Percentiles rank a stretch among this genome's conserved stretches.
Evolutionary conservation across 2,113 vertebrate genomes (phyloP).

Genomic region (Emydura subglobosa): DNA sequence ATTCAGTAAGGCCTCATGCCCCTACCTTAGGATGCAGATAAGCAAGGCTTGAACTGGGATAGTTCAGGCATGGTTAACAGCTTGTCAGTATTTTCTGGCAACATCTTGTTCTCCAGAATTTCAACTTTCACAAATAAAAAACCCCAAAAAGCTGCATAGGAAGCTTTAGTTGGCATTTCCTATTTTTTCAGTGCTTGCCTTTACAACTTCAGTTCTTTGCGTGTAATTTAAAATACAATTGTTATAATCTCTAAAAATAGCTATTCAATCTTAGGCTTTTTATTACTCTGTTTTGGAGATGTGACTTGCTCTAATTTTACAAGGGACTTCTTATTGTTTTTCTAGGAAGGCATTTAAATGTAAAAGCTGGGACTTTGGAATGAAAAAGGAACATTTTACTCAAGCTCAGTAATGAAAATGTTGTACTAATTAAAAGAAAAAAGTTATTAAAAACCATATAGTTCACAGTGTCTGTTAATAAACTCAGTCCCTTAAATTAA

Average conservation of each 20-base stretch:
- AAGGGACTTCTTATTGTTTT: background rate
- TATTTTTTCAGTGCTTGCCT: conserved; percentile 14
- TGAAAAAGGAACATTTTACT: conserved; percentile 22
- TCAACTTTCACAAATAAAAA: background rate
- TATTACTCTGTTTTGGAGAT: background rate
- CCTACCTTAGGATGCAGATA: background rate
- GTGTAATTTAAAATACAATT: background rate
- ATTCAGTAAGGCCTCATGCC: background rate
- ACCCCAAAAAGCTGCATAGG: fast-evolving
- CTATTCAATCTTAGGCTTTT: background rate
- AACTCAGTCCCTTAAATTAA: conserved; percentile 50
- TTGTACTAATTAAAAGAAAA: conserved; percentile 49
- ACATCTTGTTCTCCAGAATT: background rate
- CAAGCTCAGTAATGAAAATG: conserved; percentile 40
- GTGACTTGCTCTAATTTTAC: background rate
- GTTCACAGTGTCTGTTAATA: conserved; percentile 62
- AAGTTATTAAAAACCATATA: conserved; percentile 56
- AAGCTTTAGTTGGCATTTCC: background rate
- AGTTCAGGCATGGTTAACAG: background rate
- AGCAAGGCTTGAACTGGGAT: background rate
- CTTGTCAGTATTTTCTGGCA: background rate
- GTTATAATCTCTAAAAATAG: background rate
- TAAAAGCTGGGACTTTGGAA: conserved; percentile 13
- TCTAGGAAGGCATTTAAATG: background rate
- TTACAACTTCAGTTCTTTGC: background rate